phyloP scores from a whole-genome alignment of 2,113 vertebrate genomes.

The Irena cyanogastra region DNA sequence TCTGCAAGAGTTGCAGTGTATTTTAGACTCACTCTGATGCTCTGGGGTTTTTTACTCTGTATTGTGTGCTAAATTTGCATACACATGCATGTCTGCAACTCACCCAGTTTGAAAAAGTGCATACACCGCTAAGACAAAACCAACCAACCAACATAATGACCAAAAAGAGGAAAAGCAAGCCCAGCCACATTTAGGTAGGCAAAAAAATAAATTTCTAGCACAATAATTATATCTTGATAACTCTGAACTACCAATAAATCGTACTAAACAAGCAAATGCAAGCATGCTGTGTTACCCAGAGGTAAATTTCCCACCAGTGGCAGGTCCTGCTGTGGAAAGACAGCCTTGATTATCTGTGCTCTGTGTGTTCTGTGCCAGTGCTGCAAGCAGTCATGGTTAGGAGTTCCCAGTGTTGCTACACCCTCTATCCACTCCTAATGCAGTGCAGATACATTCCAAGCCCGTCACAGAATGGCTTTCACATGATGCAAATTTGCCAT shows the following conservation, averaged over 20 bases:
- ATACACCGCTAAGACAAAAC: not conserved
- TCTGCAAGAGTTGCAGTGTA: conserved; percentile 43
- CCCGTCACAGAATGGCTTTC: not conserved
- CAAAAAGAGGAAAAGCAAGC: not conserved
- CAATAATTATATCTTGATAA: not conserved
- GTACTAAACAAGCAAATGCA: not conserved
- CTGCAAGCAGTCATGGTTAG: not conserved
- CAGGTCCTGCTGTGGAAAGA: not conserved
- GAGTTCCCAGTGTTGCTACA: not conserved
- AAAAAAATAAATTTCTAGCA: not conserved
- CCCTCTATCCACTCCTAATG: not conserved
- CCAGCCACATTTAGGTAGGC: not conserved
- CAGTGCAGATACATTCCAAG: not conserved
- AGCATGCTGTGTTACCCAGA: not conserved
- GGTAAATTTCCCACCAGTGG: not conserved
- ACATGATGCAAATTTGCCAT: not conserved
- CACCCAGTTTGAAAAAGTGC: not conserved
- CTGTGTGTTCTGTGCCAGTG: not conserved
- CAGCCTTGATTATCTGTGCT: not conserved
- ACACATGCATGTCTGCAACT: not conserved
- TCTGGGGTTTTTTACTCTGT: not conserved
- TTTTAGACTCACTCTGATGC: conserved; percentile 30
- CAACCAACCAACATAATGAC: not conserved
- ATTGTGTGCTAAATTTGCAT: conserved; percentile 3
- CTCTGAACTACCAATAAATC: not conserved